phyloP scores from a whole-genome alignment of 1,140 invertebrate species.

The Megathymus violae region DNA sequence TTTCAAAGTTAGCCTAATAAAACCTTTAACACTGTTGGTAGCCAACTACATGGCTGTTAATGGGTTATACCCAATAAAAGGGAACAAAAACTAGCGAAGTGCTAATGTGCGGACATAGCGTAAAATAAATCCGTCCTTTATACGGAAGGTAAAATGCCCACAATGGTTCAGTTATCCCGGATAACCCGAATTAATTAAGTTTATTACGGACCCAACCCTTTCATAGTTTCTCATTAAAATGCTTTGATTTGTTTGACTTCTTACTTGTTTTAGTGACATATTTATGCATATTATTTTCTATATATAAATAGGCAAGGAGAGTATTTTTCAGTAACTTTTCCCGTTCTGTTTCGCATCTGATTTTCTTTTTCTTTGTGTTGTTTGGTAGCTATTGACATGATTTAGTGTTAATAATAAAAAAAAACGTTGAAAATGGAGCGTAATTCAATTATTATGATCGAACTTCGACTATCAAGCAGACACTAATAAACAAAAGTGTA shows the following conservation, averaged over 20 bases:
- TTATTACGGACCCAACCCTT: not conserved
- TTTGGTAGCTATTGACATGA: no score
- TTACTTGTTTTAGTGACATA: not conserved
- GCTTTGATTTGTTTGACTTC: not conserved
- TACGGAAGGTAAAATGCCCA: not conserved
- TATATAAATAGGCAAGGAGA: no score
- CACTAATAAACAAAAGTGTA: no score
- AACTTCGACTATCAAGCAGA: no score
- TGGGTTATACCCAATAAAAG: not conserved
- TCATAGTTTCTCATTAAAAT: not conserved
- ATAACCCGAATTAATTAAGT: not conserved
- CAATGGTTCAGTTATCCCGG: constrained; percentile 1
- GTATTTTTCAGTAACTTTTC: no score
- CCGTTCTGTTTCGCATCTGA: no score
- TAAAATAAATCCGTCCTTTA: not conserved
- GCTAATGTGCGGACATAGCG: not conserved
- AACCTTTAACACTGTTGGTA: no score
- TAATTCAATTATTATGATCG: no score
- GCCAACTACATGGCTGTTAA: not conserved
- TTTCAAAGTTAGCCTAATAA: no score
- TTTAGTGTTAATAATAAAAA: no score
- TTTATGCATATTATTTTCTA: not conserved
- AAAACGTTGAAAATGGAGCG: no score
- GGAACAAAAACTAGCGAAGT: not conserved
- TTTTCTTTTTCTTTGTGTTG: no score